These are phyloP conservation scores for Branchipolynoe longqiensis DNA, from an alignment of 2,888 invertebrate species.

Conservation along the genomic window DNA sequence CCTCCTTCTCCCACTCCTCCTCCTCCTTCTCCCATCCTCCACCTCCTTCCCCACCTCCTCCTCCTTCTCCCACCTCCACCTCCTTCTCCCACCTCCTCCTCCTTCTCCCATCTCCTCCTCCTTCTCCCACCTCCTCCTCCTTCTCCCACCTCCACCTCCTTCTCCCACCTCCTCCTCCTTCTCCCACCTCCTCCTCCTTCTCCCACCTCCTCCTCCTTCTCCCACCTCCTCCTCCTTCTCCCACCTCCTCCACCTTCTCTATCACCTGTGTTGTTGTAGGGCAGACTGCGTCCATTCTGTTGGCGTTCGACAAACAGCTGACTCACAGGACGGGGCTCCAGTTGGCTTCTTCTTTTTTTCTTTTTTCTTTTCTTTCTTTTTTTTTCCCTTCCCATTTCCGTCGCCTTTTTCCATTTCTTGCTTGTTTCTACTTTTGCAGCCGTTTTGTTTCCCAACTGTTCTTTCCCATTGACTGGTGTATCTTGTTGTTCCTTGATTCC, in stretches of 20 bases:
- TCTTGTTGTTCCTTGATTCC: too few species aligned
- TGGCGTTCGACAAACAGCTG: too few species aligned
- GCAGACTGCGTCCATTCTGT: too few species aligned
- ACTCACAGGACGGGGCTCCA: too few species aligned
- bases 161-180: neutral
- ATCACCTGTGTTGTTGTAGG: too few species aligned
- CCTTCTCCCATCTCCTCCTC: neutral
- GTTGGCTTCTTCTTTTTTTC: too few species aligned
- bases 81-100: neutral
- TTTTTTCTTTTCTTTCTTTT: too few species aligned
- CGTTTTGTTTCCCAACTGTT: too few species aligned
- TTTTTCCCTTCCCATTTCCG: too few species aligned
- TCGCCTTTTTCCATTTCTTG: too few species aligned
- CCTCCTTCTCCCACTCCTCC: neutral
- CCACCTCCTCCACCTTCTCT: constrained; percentile 12
- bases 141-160: neutral
- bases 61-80: neutral
- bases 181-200: neutral
- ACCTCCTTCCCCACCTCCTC: neutral
- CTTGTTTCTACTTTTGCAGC: too few species aligned
- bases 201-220: neutral
- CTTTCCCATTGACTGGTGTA: too few species aligned
- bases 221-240: neutral
- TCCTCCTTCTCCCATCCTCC: neutral
- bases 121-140: neutral